Conservation (phyloP, 2,797 vertebrate species). For the Mareca penelope region DNA sequence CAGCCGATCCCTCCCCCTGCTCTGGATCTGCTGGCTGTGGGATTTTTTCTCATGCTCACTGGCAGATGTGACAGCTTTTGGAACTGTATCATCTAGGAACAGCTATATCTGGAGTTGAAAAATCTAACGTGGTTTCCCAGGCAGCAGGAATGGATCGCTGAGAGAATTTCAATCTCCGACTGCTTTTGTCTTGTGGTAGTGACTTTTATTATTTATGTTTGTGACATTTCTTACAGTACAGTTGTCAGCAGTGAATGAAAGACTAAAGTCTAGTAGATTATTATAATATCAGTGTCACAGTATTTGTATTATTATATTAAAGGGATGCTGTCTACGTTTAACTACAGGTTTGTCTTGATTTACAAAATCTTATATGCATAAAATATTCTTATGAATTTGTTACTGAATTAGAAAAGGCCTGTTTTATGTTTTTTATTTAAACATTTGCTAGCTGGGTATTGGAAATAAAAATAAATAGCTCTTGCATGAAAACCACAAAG, state of each 20-base stretch:
- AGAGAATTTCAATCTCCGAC: constrained; percentile 66
- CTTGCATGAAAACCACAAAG: constrained; percentile 33
- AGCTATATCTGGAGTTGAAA: constrained; percentile 63
- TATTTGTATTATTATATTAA: constrained; percentile 18
- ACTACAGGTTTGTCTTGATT: constrained; percentile 61
- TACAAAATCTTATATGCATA: constrained; percentile 18
- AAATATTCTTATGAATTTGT: constrained; percentile 33
- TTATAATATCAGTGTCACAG: constrained; percentile 53
- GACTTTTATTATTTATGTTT: constrained; percentile 73
- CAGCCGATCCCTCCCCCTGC: constrained; percentile 59
- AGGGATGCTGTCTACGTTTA: constrained; percentile 35
- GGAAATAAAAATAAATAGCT: constrained; percentile 32
- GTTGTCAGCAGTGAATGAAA: constrained; percentile 50
- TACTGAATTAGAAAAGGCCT: constrained; percentile 23
- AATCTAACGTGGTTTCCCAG: constrained; percentile 66
- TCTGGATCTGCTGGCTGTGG: constrained; percentile 61
- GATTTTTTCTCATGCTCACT: constrained; percentile 54
- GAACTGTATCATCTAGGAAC: constrained; percentile 60
- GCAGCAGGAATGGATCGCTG: constrained; percentile 69
- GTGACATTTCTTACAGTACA: constrained; percentile 59
- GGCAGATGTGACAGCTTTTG: constrained; percentile 74
- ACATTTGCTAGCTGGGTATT: neutral
- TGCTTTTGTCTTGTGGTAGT: constrained; percentile 71
- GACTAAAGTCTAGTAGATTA: constrained; percentile 26
- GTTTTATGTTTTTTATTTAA: constrained; percentile 33